These are phyloP conservation scores for Chaenogobius annularis DNA, from an alignment of 2,113 vertebrate genomes.

Conservation along the genomic window DNA sequence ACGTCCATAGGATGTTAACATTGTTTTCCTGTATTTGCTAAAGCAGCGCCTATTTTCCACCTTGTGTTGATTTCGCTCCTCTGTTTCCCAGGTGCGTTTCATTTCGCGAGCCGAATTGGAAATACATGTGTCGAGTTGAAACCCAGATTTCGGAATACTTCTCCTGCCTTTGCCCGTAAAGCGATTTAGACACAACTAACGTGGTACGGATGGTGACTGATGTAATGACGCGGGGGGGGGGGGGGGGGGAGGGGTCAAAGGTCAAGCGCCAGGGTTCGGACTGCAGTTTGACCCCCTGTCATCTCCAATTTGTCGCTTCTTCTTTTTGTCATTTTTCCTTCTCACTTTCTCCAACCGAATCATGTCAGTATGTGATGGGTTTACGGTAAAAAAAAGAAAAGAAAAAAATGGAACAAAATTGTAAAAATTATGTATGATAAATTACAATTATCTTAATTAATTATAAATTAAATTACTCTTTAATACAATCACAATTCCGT, in stretches of 20 bases:
- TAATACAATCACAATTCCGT: no score
- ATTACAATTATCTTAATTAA: no score
- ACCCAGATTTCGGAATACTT: neutral
- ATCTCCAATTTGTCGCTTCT: conserved; percentile 24
- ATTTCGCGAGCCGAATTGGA: neutral
- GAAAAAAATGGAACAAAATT: no score
- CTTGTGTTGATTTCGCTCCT: neutral
- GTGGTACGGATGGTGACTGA: neutral
- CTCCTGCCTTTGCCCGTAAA: neutral
- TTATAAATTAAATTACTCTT: no score
- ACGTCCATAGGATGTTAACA: neutral
- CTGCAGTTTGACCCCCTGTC: conserved; percentile 43
- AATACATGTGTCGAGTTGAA: neutral
- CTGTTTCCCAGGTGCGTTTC: neutral
- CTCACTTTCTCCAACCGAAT: no score
- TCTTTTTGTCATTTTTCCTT: neutral
- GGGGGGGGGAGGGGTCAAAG: conserved; percentile 6
- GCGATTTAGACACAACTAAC: neutral
- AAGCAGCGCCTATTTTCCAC: neutral
- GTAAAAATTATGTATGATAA: no score
- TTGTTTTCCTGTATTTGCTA: neutral
- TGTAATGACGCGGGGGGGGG: neutral
- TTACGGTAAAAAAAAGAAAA: no score
- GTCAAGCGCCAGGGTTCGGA: conserved; percentile 27
- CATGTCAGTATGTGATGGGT: neutral